phyloP scores from a whole-genome alignment of 1,140 invertebrate species.

The Piezodorus guildinii region DNA sequence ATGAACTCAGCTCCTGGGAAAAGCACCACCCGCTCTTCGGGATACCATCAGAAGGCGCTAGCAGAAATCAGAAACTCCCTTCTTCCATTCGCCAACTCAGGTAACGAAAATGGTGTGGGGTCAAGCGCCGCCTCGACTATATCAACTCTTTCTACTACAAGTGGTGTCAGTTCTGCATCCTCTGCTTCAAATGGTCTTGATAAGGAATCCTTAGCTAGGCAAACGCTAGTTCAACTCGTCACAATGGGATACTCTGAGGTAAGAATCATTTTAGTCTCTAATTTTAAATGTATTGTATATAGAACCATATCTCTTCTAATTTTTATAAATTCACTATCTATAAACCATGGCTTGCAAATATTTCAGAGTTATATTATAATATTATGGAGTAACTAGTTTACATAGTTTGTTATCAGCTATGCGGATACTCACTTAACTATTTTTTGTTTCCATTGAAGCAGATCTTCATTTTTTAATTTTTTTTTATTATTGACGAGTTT shows the following conservation, averaged over 20 bases:
- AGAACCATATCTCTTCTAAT: too few relatives aligned
- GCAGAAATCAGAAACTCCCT: constrained; percentile 76
- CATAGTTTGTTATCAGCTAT: too few relatives aligned
- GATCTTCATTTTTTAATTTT: too few relatives aligned
- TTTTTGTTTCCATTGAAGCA: too few relatives aligned
- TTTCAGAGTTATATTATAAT: too few relatives aligned
- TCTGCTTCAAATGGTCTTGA: constrained; percentile 38
- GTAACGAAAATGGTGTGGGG: constrained; percentile 39
- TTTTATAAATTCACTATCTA: too few relatives aligned
- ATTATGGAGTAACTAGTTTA: too few relatives aligned
- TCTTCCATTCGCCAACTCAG: constrained; percentile 65
- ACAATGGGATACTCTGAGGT: constrained; percentile 56
- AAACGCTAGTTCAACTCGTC: constrained; percentile 46
- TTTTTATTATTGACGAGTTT: too few relatives aligned
- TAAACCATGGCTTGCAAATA: too few relatives aligned
- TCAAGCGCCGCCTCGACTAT: constrained; percentile 66
- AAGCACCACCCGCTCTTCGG: constrained; percentile 59
- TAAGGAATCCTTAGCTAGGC: constrained; percentile 38
- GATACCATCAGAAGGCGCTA: constrained; percentile 74
- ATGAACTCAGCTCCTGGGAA: constrained; percentile 56
- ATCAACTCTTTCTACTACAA: constrained; percentile 51
- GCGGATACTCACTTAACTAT: too few relatives aligned
- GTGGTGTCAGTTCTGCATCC: constrained; percentile 50
- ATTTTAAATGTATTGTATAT: too few relatives aligned
- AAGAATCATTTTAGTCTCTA: constrained; percentile 27